Percentiles rank a stretch among this genome's conserved stretches.
Conservation (phyloP, 1,140 invertebrate genomes). For the Drosophila albomicans region DNA sequence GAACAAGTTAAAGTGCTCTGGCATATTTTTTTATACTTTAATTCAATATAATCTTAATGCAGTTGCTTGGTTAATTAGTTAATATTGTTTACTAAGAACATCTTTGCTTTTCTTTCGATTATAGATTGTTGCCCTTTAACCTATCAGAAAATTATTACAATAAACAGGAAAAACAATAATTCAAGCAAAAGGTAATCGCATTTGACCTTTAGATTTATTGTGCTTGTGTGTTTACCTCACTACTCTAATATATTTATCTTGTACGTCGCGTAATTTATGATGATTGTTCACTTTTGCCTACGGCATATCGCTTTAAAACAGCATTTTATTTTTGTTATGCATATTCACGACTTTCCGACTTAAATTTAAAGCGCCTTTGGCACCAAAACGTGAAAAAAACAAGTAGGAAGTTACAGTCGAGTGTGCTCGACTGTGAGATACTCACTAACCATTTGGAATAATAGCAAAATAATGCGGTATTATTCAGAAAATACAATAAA, state of each 20-base stretch:
- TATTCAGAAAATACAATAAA: too few relatives aligned
- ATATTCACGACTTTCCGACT: not conserved
- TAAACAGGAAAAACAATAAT: not conserved
- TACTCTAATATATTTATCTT: not conserved
- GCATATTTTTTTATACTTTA: too few relatives aligned
- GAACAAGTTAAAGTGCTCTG: too few relatives aligned
- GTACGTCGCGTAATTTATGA: not conserved
- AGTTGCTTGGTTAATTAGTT: too few relatives aligned
- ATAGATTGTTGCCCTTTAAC: not conserved
- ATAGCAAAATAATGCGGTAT: too few relatives aligned
- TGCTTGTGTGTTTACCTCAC: not conserved
- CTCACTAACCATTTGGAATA: too few relatives aligned
- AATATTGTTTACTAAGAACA: too few relatives aligned
- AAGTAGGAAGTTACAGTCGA: too few relatives aligned
- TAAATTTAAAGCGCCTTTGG: slow-evolving; percentile 28
- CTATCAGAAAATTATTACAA: not conserved
- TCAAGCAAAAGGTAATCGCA: not conserved
- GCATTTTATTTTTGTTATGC: not conserved
- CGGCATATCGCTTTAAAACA: not conserved
- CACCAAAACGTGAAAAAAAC: not conserved
- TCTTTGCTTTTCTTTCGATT: not conserved
- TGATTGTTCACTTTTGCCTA: slow-evolving; percentile 1
- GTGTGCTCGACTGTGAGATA: too few relatives aligned
- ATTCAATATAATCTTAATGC: too few relatives aligned
- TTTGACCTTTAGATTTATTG: not conserved